Evolutionary conservation across 1,140 invertebrate genomes (phyloP), one percentile per base, ranked within the genome.

Genomic region (Patella vulgata): DNA sequence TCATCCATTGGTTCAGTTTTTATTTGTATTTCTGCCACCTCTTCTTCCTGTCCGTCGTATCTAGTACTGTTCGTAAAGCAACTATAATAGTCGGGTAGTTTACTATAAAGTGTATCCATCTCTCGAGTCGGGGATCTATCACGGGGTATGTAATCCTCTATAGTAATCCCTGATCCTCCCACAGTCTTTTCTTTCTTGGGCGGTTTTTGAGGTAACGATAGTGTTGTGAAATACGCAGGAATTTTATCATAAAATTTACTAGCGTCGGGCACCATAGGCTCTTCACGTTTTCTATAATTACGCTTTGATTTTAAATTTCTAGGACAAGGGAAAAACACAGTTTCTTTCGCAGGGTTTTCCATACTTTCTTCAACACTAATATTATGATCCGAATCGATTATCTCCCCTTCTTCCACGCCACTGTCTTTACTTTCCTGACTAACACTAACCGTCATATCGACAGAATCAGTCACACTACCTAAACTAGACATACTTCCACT

Each of bases 1-100:
- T 36, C 33, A 5, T 36, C 33, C 33, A 36, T 14, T 36, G 33
- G 33, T 36, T 36, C 33, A 14, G 14, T 36, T 36, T 36, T 36
- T 36, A 36, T 36, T 36, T 36, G 5, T 36, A 36, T 36, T 17
- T 39, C 21, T 3, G n/a, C 21, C 23, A 53, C 42, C 30, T 30
- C 39, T 21, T 63, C 52, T 1, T 47, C 25, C 14, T 44, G 39
- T 40, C 42, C 47, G 43, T 81, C 77, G 52, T 82, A 80, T 25
- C 74, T 75, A 8, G 72, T 77, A 60, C 75, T 80, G 64, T 81
- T 81, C 42, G 79, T 82, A 61, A 82, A 82, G 70, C 77, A 81
- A 59, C 71, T 79, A 55, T 70, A 68, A 56, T 82, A 81, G 39
- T 77, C 74, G 23, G 81, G 81, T 17, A 82, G 51, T 63, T 81